phyloP scores from a whole-genome alignment of 1,140 invertebrate species.

The Pachyrhynchus sulphureomaculatus region DNA sequence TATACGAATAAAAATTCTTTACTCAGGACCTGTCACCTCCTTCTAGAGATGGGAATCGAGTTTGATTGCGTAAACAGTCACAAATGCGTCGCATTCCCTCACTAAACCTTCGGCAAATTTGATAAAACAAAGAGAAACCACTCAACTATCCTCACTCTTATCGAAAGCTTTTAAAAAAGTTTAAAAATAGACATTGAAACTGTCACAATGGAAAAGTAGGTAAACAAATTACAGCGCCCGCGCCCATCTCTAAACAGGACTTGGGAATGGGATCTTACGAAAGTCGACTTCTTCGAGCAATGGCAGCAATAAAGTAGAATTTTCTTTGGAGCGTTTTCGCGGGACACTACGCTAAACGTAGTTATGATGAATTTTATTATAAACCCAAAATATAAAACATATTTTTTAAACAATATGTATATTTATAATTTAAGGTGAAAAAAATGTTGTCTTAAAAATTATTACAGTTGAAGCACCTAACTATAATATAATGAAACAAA shows the following conservation, averaged over 20 bases:
- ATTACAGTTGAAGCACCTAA: no score
- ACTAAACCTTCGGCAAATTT: conserved; percentile 4
- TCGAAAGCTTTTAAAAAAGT: conserved; percentile 1
- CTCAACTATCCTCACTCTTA: background rate
- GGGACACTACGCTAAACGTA: background rate
- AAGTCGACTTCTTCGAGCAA: conserved; percentile 4
- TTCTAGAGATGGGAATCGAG: conserved; percentile 22
- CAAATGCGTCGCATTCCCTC: conserved; percentile 19
- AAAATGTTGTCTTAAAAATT: no score
- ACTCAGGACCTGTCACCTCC: conserved; percentile 14
- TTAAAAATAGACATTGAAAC: background rate
- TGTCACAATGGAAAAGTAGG: conserved; percentile 15
- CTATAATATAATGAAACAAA: no score
- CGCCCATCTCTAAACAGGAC: conserved; percentile 21
- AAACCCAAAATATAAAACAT: no score
- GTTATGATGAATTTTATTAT: background rate
- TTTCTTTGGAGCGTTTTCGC: background rate
- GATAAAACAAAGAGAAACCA: conserved; percentile 10
- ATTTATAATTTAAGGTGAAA: no score
- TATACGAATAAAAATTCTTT: background rate
- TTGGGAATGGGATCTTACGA: conserved; percentile 25
- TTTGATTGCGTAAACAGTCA: conserved; percentile 18
- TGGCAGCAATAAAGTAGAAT: background rate
- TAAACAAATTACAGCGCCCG: conserved; percentile 21
- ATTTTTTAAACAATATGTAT: no score